Evolutionary conservation across 1,140 invertebrate species (phyloP).

Genomic region (Drosophila sulfurigaster): DNA sequence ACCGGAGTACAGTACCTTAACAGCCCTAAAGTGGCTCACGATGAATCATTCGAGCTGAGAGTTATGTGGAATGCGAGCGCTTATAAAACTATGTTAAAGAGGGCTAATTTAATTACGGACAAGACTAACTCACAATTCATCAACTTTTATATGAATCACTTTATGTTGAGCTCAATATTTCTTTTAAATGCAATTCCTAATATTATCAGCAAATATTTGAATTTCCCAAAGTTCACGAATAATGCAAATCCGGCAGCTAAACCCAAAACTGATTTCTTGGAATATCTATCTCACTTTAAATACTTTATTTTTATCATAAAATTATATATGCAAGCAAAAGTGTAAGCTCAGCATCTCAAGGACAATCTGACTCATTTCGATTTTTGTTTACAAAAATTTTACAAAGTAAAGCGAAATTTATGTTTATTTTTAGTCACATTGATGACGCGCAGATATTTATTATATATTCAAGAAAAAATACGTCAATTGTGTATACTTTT

Average conservation of each 20-base stretch:
- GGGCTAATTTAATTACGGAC: conserved; percentile 33
- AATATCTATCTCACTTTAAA: not conserved
- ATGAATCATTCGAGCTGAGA: conserved; percentile 24
- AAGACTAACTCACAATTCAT: not conserved
- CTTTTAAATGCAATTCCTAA: no score
- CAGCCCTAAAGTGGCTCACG: conserved; percentile 21
- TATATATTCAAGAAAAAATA: not conserved
- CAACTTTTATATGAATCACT: no score
- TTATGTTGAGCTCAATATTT: not conserved
- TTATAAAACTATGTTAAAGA: conserved; percentile 2
- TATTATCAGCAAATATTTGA: not conserved
- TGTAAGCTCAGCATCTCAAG: conserved; percentile 6
- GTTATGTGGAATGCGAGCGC: conserved; percentile 7
- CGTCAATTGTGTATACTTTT: not conserved
- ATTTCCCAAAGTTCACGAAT: no score
- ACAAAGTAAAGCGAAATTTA: not conserved
- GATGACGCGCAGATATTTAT: conserved; percentile 12
- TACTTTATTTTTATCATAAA: no score
- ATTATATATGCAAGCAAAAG: no score
- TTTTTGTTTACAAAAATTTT: not conserved
- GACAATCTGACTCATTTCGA: not conserved
- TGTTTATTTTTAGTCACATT: not conserved
- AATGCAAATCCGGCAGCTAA: no score
- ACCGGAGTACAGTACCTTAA: conserved; percentile 26
- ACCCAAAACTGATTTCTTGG: no score